Evolutionary conservation across 2,888 invertebrate genomes (phyloP), one percentile per base, ranked within the genome.

Genomic region (Tupiocoris notatus): DNA sequence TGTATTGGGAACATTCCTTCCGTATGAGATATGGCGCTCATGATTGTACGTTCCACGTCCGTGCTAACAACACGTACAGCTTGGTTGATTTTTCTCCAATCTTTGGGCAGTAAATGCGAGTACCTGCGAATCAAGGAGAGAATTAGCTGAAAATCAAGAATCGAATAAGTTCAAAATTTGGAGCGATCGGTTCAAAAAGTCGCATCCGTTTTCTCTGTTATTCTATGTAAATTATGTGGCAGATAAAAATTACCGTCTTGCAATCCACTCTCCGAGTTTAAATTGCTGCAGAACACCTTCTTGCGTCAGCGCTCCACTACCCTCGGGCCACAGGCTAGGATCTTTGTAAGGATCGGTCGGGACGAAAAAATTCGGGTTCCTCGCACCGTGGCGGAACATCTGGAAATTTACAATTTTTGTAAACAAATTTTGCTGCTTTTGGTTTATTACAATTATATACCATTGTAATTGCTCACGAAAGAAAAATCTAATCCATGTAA

Each of bases 371-470:
- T 92, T 85, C 0, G 95, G 94, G 63, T 93, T 93, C 79, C 96
- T 87, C 83, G 95, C 96, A 16, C 97, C 97, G 86, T 97, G 96
- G 76, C 96, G 88, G 84, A 86, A 96, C 61, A 95, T 82, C 91
- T 84, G 18, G 7, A 66, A n/a, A n/a, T n/a, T n/a, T n/a, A n/a
- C n/a, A n/a, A n/a, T n/a, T n/a, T n/a, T n/a, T n/a, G n/a, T n/a
- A n/a, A n/a, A n/a, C n/a, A n/a, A n/a, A n/a, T n/a, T n/a, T n/a
- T n/a, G n/a, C n/a, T n/a, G n/a, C n/a, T n/a, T n/a, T n/a, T n/a
- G n/a, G n/a, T n/a, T n/a, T n/a, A n/a, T n/a, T n/a, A n/a, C n/a
- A n/a, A n/a, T n/a, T n/a, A n/a, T n/a, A n/a, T n/a, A n/a, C n/a
- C n/a, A n/a, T n/a, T n/a, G n/a, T n/a, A n/a, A n/a, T n/a, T n/a